phyloP scores from a whole-genome alignment of 2,888 invertebrate species.

The Druceiella hillmani region DNA sequence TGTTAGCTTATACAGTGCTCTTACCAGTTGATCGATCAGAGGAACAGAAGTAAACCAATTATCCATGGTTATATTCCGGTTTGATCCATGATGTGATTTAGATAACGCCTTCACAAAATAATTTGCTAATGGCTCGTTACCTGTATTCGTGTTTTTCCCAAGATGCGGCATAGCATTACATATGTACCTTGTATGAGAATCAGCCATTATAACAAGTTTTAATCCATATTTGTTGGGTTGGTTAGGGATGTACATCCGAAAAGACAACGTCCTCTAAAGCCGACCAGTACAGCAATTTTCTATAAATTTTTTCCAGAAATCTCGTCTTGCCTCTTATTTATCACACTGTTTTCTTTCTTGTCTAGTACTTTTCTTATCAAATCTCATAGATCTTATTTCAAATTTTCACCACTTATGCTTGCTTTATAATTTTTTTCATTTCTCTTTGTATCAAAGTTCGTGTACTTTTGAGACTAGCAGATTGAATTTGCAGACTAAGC shows the following conservation, averaged over 20 bases:
- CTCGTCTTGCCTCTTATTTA: too few relatives aligned
- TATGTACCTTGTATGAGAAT: slow-evolving; percentile 10
- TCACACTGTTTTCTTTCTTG: too few relatives aligned
- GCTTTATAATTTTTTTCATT: too few relatives aligned
- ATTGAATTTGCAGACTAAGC: too few relatives aligned
- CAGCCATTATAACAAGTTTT: slow-evolving; percentile 16
- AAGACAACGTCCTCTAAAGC: slow-evolving; percentile 20
- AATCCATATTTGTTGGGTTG: slow-evolving; percentile 19
- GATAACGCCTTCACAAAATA: too few relatives aligned
- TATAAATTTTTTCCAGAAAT: slow-evolving; percentile 17
- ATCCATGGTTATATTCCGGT: slow-evolving; percentile 1
- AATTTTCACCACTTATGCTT: too few relatives aligned
- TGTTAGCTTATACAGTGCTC: background rate
- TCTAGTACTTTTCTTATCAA: too few relatives aligned
- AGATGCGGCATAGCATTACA: slow-evolving; percentile 10
- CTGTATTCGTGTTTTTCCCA: slow-evolving; percentile 8
- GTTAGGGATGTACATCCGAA: slow-evolving; percentile 19
- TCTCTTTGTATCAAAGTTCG: too few relatives aligned
- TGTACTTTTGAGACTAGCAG: too few relatives aligned
- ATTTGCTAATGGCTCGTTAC: too few relatives aligned
- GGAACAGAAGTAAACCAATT: slow-evolving; percentile 2
- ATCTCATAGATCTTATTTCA: too few relatives aligned
- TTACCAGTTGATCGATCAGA: background rate
- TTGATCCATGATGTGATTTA: too few relatives aligned
- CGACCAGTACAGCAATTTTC: slow-evolving; percentile 13